phyloP scores from a whole-genome alignment of 2,888 invertebrate genomes.

The Diarsia dahlii region DNA sequence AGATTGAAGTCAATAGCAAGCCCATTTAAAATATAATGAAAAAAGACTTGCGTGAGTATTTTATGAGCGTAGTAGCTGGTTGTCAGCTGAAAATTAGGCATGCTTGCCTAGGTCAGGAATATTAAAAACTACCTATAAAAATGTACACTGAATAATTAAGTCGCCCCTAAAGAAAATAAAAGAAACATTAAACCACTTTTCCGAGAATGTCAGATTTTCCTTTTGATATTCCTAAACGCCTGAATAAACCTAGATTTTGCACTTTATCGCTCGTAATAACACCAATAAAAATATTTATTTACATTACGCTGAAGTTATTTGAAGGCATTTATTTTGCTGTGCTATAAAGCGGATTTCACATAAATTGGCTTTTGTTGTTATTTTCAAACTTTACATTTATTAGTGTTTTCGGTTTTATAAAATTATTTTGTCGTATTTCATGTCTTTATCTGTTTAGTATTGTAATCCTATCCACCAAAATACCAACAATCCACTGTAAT shows the following conservation, averaged over 20 bases:
- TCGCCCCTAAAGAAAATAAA: slow-evolving; percentile 15
- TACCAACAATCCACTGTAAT: background rate
- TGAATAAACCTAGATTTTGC: slow-evolving; percentile 50
- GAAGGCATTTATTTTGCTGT: slow-evolving; percentile 25
- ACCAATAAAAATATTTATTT: slow-evolving; percentile 50
- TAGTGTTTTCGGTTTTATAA: background rate
- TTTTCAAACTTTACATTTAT: background rate
- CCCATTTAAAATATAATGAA: too few relatives aligned
- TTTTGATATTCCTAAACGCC: slow-evolving; percentile 34
- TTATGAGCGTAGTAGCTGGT: background rate
- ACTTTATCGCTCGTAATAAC: slow-evolving; percentile 56
- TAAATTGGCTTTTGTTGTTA: background rate
- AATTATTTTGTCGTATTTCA: too few relatives aligned
- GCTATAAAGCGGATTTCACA: slow-evolving; percentile 12
- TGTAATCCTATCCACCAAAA: background rate
- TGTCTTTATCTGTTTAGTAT: background rate
- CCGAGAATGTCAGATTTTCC: slow-evolving; percentile 34
- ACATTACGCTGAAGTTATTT: slow-evolving; percentile 30
- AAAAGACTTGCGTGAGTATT: background rate
- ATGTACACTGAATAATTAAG: background rate
- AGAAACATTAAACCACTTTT: slow-evolving; percentile 8
- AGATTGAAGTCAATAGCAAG: too few relatives aligned
- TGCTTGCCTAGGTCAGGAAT: background rate
- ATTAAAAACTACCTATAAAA: background rate
- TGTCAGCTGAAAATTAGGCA: background rate